These are phyloP conservation scores for Anas platyrhynchos DNA, from an alignment of 2,113 vertebrate genomes.

Conservation along the genomic window DNA sequence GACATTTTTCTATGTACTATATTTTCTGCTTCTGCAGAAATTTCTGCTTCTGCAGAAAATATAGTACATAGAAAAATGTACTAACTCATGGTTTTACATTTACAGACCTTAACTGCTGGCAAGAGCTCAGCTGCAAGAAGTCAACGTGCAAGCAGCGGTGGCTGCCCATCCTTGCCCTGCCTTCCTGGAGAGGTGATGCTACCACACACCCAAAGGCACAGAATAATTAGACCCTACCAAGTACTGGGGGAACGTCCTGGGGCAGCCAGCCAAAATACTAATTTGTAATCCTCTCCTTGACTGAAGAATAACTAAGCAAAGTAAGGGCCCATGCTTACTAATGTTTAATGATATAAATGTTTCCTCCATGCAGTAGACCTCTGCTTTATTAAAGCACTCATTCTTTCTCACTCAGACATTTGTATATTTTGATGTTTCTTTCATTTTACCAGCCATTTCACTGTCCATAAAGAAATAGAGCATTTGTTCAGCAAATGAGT, in stretches of 20 bases:
- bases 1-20: no score
- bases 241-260: background rate
- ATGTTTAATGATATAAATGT: background rate
- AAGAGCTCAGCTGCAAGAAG: background rate
- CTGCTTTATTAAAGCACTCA: constrained; percentile 27
- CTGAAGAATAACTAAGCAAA: background rate
- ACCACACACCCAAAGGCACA: background rate
- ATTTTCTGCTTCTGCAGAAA: no score
- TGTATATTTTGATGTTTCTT: constrained; percentile 4
- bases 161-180: background rate
- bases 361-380: background rate
- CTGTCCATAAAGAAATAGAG: background rate
- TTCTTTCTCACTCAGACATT: constrained; percentile 4
- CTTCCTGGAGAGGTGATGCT: fast-evolving
- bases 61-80: no score
- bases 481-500: background rate
- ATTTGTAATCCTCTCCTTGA: background rate
- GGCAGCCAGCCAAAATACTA: background rate
- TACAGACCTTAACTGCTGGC: background rate
- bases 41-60: no score
- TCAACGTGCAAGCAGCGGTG: background rate
- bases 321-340: background rate
- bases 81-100: background rate
- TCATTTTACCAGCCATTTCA: constrained; percentile 18
- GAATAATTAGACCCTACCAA: background rate